Evolutionary conservation across 1,140 invertebrate species (phyloP), one percentile per base, ranked within the genome.

Genomic region (Camponotus pennsylvanicus): DNA sequence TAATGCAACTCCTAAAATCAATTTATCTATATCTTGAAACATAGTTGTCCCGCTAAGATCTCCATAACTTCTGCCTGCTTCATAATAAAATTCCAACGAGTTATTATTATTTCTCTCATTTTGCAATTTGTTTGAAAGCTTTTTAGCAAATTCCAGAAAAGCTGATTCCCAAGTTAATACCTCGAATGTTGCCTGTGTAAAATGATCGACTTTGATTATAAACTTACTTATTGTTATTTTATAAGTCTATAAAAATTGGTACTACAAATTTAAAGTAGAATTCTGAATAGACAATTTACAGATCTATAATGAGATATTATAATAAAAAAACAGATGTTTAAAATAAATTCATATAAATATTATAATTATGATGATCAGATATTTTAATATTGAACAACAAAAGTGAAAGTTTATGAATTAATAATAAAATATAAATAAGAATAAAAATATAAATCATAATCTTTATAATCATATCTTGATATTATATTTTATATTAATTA

Each of bases 11-110:
- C 97, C 97, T 84, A 96, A 92, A 45, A 96, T 94, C 13, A 98
- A 91, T 94, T 97, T 97, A 85, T 96, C 96, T 27, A 97, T 95
- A 92, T 98, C 98, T 93, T 96, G 96, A 92, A 97, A 97, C 93
- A 98, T 96, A 2, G 97, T 95, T 63, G 95, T 94, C 5, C 95
- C 95, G 91, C 96, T 97, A 11, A 97, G 96, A 93, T 98, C 97
- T 13, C 96, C 97, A 94, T 97, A 98, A 94, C 96, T 97, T 94
- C 97, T 95, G 18, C 96, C 96, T 77, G 97, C 95, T 92, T 96
- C 96, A 90, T 97, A 97, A 93, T 95, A 97, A 34, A 97, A 66
- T 42, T 94, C 91, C 8, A 96, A 90, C 32, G 73, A 93, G 86
- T 88, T 92, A 83, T 90, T 92, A 83, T 90, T 94, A 77, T 76